Base-by-base conservation (phyloP, 2,888 invertebrate genomes). In the Fragum sueziense region DNA sequence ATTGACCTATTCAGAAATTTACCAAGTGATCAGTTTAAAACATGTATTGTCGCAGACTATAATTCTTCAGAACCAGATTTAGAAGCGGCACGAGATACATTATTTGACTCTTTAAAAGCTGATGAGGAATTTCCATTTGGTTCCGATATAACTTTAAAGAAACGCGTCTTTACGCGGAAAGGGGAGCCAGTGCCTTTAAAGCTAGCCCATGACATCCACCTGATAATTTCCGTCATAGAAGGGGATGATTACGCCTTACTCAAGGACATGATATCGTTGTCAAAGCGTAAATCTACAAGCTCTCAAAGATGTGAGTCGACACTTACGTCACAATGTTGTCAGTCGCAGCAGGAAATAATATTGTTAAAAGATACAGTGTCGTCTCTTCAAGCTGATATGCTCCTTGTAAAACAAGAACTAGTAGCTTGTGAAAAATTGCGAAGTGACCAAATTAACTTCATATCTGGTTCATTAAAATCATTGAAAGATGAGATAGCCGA, bases 281-380 rank as follows among this genome's bases (percentile, higher is more conserved):
- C 62, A 33, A 29, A 33, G 27, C 57, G 57, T 11, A 57, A 57
- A 27, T n/a, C n/a, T n/a, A n/a, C n/a, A n/a, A 11, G 14, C n/a
- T 57, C 57, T 3, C 57, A 57, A 57, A 47, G 47, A 47, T n/a
- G 47, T 20, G 47, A 47, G 14, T 47, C 47, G 47, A 47, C 47
- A 20, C n/a, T 20, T 14, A 14, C 47, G 47, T 14, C n/a, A 47
- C 47, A 47, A n/a, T 47, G 47, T n/a, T 47, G 47, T 47, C 47
- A 47, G n/a, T 47, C 47, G 14, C 47, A 47, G n/a, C 7, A 47
- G n/a, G 57, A 57, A 29, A 14, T 57, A 22, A 57, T 3, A 25
- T 27, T 62, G 14, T n/a, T 62, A 11, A 62, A 62, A 31, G 62
- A 62, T 62, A 62, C 62, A 20, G 33, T 62, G 11, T 31, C 62